phyloP scores from a whole-genome alignment of 2,888 invertebrate species.

The Amblyjoppa proteus region DNA sequence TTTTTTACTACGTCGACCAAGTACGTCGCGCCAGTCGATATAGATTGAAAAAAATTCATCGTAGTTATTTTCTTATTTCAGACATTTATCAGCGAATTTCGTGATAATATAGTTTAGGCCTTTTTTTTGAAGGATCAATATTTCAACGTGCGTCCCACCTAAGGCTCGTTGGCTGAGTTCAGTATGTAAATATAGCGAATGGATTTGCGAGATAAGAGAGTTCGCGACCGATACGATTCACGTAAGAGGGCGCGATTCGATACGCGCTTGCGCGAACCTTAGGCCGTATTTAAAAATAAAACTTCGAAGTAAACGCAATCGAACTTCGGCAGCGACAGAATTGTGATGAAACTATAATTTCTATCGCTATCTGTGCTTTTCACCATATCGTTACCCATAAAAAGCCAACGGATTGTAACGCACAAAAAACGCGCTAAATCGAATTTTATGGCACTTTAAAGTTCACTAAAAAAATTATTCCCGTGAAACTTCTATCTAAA shows the following conservation, averaged over 20 bases:
- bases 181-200: neutral
- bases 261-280: neutral
- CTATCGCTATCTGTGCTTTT: neutral
- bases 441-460: constrained; percentile 10
- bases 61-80: constrained; percentile 19
- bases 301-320: neutral
- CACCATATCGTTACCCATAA: neutral
- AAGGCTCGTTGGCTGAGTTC: neutral
- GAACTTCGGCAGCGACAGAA: neutral
- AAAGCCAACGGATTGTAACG: neutral
- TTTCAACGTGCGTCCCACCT: neutral
- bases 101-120: constrained; percentile 1
- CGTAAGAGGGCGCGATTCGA: neutral
- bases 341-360: neutral
- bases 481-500: neutral
- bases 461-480: constrained; percentile 3
- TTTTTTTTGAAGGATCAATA: neutral
- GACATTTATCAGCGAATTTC: constrained; percentile 18
- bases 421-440: neutral
- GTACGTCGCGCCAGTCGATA: constrained; percentile 11
- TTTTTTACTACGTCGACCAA: neutral
- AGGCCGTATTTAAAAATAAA: neutral
- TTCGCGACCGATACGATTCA: neutral
- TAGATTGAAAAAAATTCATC: constrained; percentile 26
- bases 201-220: neutral